Evolutionary conservation across 1,140 invertebrate genomes (phyloP), one percentile per base, ranked within the genome.

Genomic region (Panonychus citri): DNA sequence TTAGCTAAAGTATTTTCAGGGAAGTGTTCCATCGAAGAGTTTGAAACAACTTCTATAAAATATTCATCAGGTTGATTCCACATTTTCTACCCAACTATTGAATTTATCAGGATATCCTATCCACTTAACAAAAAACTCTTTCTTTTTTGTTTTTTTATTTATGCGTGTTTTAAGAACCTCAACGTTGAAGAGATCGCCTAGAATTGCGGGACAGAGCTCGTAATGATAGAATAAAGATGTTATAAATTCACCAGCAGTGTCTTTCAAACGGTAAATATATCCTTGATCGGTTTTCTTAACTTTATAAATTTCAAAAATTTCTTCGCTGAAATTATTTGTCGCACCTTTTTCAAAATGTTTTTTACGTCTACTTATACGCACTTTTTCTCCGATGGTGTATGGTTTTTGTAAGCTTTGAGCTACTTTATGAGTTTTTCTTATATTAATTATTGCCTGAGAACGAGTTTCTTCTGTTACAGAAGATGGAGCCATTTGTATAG

Each of bases 401-500:
- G 30, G 30, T 34, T 46, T 24, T 19, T 46, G 4, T 4, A 2
- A 8, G 15, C 19, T 19, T 1, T 1, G 2, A 24, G 1, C 10
- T 8, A 5, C n/a, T 46, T 2, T 8, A 1, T 19, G 24, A 19
- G 3, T 19, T 46, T n/a, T 3, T 3, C 24, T 21, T 19, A 46
- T 21, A 19, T 19, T 3, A 46, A 21, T 19, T 3, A 8, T 3
- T 21, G 24, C 42, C 24, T 19, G 8, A 2, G 7, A 8, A 3
- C 13, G 24, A 24, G 15, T 46, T 2, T 21, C n/a, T 2, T n/a
- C 8, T 19, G 42, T 19, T 3, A n/a, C 42, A 5, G 10, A 7
- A 7, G 39, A 40, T n/a, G 42, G 42, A n/a, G 42, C 8, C 42
- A 46, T 67, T 63, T 63, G 62, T 19, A 72, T 73, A 21, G 66